Base-by-base conservation (phyloP, 2,113 vertebrate species). In the Willisornis vidua region DNA sequence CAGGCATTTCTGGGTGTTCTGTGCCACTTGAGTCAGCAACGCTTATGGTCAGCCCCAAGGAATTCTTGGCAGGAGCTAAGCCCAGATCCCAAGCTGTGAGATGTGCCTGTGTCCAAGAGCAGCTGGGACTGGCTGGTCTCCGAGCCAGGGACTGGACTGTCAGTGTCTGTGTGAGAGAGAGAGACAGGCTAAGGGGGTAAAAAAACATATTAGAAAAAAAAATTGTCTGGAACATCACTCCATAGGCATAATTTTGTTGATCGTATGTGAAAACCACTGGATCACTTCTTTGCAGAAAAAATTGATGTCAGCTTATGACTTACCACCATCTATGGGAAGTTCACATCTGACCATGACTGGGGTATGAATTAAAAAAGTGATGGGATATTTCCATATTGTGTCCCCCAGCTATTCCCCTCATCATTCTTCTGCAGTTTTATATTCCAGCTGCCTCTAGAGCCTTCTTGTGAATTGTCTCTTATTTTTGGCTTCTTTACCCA, bases 21-120 rank as follows among this genome's bases (percentile, higher is more conserved):
- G 0, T 65, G 89, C 70, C 55, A 5, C 67, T 67, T 24, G 35
- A 84, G 78, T 51, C 87, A 63, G 61, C 52, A 29, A 8, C 1
- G 4, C 51, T 70, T n/a, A 66, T 0, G 14, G 72, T 41, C 57
- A 81, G 52, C 61, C 82, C 68, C 51, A 7, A 80, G 87, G 87
- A 96, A 96, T 97, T 90, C 87, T 49, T 94, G 88, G 93, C 95
- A 89, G 82, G n/a, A 49, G 39, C 41, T 16, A 10, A 66, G 72
- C 55, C 18, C 0, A 1, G 37, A 29, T 84, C 19, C 8, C 61
- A 63, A 31, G 78, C 82, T 86, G 93, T 8, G 88, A 81, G 79
- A 55, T 37, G 48, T 0, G 49, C 62, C 43, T 23, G 73, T 72
- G 87, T 49, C 85, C 85, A 61, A 55, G 59, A 90, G 85, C 96